phyloP scores from a whole-genome alignment of 2,888 invertebrate species.

The Hermaeophaga mercurialis region DNA sequence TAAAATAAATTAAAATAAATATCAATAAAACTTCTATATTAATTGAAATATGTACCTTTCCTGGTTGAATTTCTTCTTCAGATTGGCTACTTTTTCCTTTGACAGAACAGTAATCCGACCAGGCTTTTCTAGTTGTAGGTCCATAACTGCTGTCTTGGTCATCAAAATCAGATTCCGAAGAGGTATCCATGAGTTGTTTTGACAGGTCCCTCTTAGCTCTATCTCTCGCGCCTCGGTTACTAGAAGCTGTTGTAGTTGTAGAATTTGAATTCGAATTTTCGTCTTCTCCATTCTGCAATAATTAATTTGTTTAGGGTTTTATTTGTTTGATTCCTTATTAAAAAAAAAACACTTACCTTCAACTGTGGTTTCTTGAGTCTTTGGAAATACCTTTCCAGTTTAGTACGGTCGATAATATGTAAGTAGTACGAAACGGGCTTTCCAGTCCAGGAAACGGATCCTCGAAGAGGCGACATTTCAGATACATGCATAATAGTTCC shows the following conservation, averaged over 20 bases:
- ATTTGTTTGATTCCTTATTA: not conserved
- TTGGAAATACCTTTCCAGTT: constrained; percentile 95
- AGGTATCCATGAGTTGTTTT: constrained; percentile 59
- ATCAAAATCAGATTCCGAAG: constrained; percentile 54
- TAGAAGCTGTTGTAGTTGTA: constrained; percentile 41
- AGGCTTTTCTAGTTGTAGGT: constrained; percentile 74
- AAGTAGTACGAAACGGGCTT: constrained; percentile 98
- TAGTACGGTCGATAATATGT: constrained; percentile 96
- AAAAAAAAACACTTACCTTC: constrained; percentile 58
- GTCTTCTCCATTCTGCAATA: constrained; percentile 47
- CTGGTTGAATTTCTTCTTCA: constrained; percentile 62
- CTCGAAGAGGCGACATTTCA: constrained; percentile 92
- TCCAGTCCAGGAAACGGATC: constrained; percentile 99
- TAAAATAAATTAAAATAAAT: constrained; percentile 16
- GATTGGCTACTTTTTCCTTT: constrained; percentile 67
- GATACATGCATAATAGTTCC: constrained; percentile 98
- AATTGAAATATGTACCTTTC: constrained; percentile 48
- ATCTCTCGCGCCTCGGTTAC: constrained; percentile 53
- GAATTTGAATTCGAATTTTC: constrained; percentile 38
- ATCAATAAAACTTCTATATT: not conserved
- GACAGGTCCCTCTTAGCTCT: constrained; percentile 61
- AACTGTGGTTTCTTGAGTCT: constrained; percentile 89
- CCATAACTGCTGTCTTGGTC: constrained; percentile 61
- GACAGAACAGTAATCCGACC: constrained; percentile 74
- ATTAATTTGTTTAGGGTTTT: not conserved